Percentiles rank a stretch among this genome's conserved stretches.
Conservation (phyloP, 2,797 vertebrate species). For the Notamacropus eugenii region DNA sequence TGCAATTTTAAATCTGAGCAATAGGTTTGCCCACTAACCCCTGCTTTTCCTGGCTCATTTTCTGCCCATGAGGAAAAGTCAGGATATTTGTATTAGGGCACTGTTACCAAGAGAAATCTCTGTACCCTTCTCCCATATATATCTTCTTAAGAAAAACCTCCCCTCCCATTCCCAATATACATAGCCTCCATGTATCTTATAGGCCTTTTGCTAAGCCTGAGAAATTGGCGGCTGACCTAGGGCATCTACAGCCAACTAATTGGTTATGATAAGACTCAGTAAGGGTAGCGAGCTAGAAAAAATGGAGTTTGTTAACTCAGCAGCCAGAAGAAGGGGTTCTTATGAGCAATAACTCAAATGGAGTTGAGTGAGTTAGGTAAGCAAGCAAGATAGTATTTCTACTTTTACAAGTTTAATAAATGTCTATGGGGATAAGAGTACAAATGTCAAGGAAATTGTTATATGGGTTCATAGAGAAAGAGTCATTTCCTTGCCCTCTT, state of each 20-base stretch:
- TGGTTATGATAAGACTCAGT: conserved; percentile 50
- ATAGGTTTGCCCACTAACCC: background rate
- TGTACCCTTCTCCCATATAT: background rate
- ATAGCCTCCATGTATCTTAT: background rate
- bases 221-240: background rate
- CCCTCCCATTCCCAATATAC: background rate
- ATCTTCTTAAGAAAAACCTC: background rate
- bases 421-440: background rate
- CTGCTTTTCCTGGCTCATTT: background rate
- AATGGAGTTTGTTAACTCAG: conserved; percentile 45
- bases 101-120: background rate
- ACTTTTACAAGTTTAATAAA: conserved; percentile 28
- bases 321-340: background rate
- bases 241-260: background rate
- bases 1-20: background rate
- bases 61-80: background rate
- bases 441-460: background rate
- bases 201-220: background rate
- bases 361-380: background rate
- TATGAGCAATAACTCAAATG: conserved; percentile 18
- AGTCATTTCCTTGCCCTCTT: background rate
- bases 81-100: background rate
- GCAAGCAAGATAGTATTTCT: background rate
- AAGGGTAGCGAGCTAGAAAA: conserved; percentile 9
- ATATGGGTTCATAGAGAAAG: background rate